phyloP scores from a whole-genome alignment of 2,113 vertebrate genomes.

The Camarhynchus parvulus region DNA sequence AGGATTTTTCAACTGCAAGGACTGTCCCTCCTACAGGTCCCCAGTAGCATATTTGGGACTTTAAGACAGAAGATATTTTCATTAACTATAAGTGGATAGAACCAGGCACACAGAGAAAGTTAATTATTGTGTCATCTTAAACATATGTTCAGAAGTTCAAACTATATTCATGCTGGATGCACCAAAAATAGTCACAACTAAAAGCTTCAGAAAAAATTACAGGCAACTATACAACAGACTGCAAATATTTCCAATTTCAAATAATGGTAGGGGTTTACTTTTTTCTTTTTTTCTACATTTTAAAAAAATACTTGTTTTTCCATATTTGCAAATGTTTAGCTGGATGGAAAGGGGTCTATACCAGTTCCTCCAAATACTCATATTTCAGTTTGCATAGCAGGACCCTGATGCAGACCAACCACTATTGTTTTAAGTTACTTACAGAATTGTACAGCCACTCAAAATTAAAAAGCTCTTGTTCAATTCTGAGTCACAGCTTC shows the following conservation, averaged over 20 bases:
- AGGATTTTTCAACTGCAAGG: not conserved
- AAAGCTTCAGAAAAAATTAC: not conserved
- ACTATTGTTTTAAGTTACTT: not conserved
- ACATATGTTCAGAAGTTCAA: not conserved
- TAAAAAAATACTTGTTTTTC: not conserved
- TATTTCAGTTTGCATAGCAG: conserved; percentile 46
- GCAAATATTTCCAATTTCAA: not conserved
- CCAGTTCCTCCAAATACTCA: not conserved
- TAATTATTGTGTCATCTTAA: conserved; percentile 1
- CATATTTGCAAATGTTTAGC: not conserved
- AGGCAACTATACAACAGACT: not conserved
- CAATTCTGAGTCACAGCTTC: conserved; percentile 19
- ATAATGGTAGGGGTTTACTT: accelerated
- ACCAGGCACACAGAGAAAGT: not conserved
- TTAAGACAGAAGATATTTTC: not conserved
- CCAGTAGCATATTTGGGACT: not conserved
- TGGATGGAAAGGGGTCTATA: not conserved
- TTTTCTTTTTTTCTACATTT: not conserved
- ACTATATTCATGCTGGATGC: not conserved
- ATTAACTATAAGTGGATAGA: not conserved
- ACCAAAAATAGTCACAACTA: not conserved
- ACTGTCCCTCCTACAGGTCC: not conserved
- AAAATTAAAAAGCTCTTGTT: conserved; percentile 31
- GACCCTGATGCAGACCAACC: not conserved
- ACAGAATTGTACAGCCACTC: not conserved